Evolutionary conservation across 2,888 invertebrate species (phyloP).

Genomic region (Nesidiocoris tenuis): DNA sequence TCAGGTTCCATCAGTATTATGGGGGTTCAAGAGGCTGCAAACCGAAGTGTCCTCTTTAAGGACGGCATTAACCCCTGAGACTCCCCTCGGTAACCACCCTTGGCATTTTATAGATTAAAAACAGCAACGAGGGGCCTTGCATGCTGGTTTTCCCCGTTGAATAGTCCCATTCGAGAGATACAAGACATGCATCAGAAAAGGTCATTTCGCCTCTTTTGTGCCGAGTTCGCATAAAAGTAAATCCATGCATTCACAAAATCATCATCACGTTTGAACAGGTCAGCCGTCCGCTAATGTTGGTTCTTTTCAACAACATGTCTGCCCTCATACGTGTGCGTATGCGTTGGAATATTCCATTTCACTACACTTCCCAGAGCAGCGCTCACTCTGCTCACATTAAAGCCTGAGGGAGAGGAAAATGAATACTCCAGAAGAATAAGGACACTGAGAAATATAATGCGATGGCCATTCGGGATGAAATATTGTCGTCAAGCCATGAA

Average conservation of each 20-base stretch:
- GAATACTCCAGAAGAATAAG: too few relatives aligned
- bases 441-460: too few relatives aligned
- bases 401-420: too few relatives aligned
- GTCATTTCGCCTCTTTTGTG: slow-evolving; percentile 42
- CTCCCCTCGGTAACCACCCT: slow-evolving; percentile 21
- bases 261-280: slow-evolving; percentile 35
- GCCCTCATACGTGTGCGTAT: background rate
- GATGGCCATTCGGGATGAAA: too few relatives aligned
- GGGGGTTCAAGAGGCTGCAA: background rate
- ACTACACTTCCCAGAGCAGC: background rate
- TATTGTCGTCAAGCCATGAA: too few relatives aligned
- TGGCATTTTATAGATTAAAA: slow-evolving; percentile 45
- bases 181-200: slow-evolving; percentile 22
- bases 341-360: background rate
- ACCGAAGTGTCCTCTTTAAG: slow-evolving; percentile 5
- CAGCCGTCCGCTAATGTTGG: background rate
- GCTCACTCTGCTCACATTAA: too few relatives aligned
- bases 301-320: background rate
- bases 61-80: slow-evolving; percentile 17
- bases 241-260: slow-evolving; percentile 40
- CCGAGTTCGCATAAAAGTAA: slow-evolving; percentile 22
- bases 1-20: slow-evolving; percentile 9
- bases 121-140: slow-evolving; percentile 27
- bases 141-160: slow-evolving; percentile 12
- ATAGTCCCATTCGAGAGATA: background rate